Percentiles rank a stretch among this genome's conserved stretches.
Evolutionary conservation across 2,888 invertebrate species (phyloP).

Genomic region (Campoplex nolae): DNA sequence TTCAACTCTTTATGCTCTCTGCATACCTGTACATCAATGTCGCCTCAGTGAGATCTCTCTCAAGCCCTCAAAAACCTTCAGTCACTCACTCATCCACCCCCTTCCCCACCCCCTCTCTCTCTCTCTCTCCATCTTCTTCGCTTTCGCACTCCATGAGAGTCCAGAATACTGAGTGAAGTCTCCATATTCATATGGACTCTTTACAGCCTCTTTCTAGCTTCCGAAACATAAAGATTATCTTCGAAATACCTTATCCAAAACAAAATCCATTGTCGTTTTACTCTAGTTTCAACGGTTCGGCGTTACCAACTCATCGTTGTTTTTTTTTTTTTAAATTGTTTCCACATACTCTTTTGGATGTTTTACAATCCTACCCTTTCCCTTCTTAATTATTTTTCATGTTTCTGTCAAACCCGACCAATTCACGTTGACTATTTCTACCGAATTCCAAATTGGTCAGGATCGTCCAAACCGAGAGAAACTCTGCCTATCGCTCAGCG

Average conservation of each 20-base stretch:
- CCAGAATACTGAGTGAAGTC: conserved; percentile 18
- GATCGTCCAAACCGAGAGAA: no score
- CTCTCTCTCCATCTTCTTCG: background rate
- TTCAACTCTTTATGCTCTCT: background rate
- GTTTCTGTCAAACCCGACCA: no score
- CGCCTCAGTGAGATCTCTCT: conserved; percentile 33
- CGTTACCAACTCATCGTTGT: background rate
- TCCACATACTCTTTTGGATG: no score
- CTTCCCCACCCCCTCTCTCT: background rate
- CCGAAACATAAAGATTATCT: background rate
- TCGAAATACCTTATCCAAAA: background rate
- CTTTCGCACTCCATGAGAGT: background rate
- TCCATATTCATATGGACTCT: conserved; percentile 27
- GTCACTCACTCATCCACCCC: background rate
- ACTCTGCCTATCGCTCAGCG: no score
- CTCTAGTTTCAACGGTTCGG: background rate
- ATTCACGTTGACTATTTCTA: no score
- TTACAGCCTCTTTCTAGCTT: background rate
- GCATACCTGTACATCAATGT: background rate
- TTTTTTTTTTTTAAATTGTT: background rate
- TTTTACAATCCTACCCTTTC: no score
- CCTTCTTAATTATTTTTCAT: no score
- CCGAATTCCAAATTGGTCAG: no score
- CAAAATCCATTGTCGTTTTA: background rate
- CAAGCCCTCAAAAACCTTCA: conserved; percentile 30